A percentile compares a stretch with the other conserved stretches of the same genome.
Evolutionary conservation across 2,113 vertebrate genomes (phyloP).

Genomic region (Colinus virginianus): DNA sequence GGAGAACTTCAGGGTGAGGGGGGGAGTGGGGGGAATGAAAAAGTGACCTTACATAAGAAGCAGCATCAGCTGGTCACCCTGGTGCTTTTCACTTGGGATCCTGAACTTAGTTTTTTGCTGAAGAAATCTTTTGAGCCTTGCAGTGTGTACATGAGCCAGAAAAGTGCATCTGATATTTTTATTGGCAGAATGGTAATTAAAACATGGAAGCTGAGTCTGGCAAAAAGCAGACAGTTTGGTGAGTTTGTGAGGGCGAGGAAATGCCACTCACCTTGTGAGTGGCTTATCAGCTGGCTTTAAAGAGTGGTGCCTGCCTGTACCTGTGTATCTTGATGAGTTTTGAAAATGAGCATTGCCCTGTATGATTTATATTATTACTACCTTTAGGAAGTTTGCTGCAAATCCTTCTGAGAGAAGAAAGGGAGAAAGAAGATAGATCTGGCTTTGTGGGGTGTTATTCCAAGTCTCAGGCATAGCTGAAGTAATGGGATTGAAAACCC

Average conservation of each 20-base stretch:
- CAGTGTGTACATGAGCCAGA: fast-evolving
- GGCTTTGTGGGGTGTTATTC: neutral
- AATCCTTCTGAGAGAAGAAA: neutral
- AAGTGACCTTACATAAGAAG: neutral
- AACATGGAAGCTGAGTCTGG: neutral
- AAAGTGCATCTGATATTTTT: neutral
- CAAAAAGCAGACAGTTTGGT: neutral
- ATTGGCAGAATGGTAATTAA: neutral
- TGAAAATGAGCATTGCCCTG: neutral
- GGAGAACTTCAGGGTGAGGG: neutral
- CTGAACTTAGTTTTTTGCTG: fast-evolving
- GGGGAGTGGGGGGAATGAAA: neutral
- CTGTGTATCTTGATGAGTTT: neutral
- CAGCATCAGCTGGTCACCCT: neutral
- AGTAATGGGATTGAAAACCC: neutral
- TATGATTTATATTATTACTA: neutral
- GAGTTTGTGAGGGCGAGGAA: neutral
- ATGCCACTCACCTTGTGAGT: neutral
- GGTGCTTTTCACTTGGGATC: neutral
- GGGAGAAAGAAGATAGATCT: neutral
- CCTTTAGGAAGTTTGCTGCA: neutral
- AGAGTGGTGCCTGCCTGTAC: neutral
- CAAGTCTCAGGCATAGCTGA: neutral
- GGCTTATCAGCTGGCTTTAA: neutral
- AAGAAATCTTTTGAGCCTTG: neutral